Conservation (phyloP, 2,113 vertebrate species). For the Proteles cristata region DNA sequence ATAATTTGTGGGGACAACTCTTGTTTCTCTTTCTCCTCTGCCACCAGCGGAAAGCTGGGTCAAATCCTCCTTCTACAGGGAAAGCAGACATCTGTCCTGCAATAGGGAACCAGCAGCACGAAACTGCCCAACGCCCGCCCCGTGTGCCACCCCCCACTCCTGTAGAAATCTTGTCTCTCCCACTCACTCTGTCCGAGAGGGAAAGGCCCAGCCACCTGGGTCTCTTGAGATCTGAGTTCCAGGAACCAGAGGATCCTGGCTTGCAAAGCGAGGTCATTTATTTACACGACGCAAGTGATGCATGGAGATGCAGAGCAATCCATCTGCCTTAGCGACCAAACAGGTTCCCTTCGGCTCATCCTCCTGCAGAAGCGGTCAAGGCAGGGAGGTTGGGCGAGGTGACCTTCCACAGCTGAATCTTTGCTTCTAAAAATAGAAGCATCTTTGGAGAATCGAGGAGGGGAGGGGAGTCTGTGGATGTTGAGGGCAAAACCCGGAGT, state of each 20-base stretch:
- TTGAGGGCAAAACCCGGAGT: slow-evolving; percentile 55
- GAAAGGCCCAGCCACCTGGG: background rate
- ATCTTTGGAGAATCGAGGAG: slow-evolving; percentile 57
- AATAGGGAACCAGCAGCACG: background rate
- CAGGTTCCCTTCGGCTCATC: background rate
- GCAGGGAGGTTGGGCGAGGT: slow-evolving; percentile 41
- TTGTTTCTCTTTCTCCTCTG: background rate
- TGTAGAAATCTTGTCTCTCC: background rate
- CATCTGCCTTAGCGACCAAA: slow-evolving; percentile 56
- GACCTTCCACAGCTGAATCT: slow-evolving; percentile 73
- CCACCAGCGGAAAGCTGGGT: background rate
- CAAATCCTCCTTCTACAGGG: background rate
- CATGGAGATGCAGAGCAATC: background rate
- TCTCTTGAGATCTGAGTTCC: background rate
- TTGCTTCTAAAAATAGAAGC: slow-evolving; percentile 73
- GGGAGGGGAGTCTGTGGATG: slow-evolving; percentile 34
- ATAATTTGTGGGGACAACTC: background rate
- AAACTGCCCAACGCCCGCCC: background rate
- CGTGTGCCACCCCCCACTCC: background rate
- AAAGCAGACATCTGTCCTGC: background rate
- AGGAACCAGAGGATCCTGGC: background rate
- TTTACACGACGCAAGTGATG: background rate
- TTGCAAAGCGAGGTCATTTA: slow-evolving; percentile 31
- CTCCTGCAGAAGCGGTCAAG: slow-evolving; percentile 47
- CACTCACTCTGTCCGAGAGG: background rate